A percentile compares a stretch with the other conserved stretches of the same genome.
phyloP scores from a whole-genome alignment of 1,140 invertebrate species.

The Dufourea novaeangliae region DNA sequence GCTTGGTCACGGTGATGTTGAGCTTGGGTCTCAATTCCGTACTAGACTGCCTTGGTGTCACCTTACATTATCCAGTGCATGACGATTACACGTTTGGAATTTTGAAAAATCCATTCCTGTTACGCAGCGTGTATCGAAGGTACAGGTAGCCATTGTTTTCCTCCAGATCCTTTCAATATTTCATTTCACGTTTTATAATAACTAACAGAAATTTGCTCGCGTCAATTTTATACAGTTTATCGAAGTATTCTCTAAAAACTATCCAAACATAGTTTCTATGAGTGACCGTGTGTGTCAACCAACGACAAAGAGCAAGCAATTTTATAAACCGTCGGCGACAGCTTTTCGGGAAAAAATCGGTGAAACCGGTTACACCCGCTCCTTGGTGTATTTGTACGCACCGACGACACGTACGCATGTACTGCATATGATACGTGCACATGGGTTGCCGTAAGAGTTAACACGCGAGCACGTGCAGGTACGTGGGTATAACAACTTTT shows the following conservation, averaged over 20 bases:
- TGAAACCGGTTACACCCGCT: slow-evolving; percentile 69
- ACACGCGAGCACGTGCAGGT: slow-evolving; percentile 57
- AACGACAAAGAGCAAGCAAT: slow-evolving; percentile 63
- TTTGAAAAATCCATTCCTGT: slow-evolving; percentile 57
- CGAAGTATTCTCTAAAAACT: too few species aligned
- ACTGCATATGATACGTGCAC: slow-evolving; percentile 38
- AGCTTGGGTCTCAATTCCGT: slow-evolving; percentile 30
- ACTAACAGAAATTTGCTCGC: too few species aligned
- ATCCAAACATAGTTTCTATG: too few species aligned
- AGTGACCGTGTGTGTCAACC: slow-evolving; percentile 16
- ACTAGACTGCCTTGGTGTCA: slow-evolving; percentile 64
- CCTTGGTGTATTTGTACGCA: slow-evolving; percentile 46
- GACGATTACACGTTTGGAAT: slow-evolving; percentile 63
- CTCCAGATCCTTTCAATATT: background rate
- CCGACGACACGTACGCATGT: slow-evolving; percentile 32
- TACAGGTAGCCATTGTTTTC: background rate
- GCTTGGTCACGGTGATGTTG: background rate
- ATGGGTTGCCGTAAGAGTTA: slow-evolving; percentile 42
- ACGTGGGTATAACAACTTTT: slow-evolving; percentile 29
- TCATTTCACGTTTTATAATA: background rate
- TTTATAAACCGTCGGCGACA: slow-evolving; percentile 66
- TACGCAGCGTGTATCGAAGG: slow-evolving; percentile 14
- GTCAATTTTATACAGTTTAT: too few species aligned
- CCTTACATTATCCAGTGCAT: slow-evolving; percentile 67
- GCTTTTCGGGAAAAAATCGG: slow-evolving; percentile 71